Evolutionary conservation across 2,888 invertebrate genomes (phyloP), one percentile per base, ranked within the genome.

Genomic region (Hipparchia semele): DNA sequence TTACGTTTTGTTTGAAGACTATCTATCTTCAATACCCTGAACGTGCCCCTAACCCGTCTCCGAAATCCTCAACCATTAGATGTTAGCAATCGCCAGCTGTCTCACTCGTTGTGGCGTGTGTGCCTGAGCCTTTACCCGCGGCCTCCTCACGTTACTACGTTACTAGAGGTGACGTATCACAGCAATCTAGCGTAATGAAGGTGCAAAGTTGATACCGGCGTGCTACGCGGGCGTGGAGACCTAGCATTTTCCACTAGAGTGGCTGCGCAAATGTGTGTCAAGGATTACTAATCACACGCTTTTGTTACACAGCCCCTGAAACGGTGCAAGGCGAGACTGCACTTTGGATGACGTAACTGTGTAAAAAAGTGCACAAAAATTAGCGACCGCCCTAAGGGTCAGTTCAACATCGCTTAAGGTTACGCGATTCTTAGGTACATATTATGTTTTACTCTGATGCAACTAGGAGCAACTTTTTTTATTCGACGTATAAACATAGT

Each of bases 161-260:
- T 39, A 39, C 39, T 39, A 39, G 39, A 39, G 39, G 39, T 39
- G 39, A 39, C 5, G 33, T 46, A 39, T 39, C 72, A 67, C 59
- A 73, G 70, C 73, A 71, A 76, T 79, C 75, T 74, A 51, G 62
- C 68, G 78, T 81, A 49, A 84, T 84, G 84, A 78, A 79, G 77
- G 76, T 76, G 79, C 77, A 78, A 79, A 77, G 80, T 78, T 82
- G 81, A 82, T 84, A 81, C 80, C 76, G 76, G 76, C 76, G 80
- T 78, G 78, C 51, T 33, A 53, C 79, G 86, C 85, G 83, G 84
- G 86, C 86, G 86, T 82, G 80, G 83, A 91, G 88, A 88, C 87
- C 87, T 89, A 90, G 87, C 87, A 87, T 90, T 92, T 92, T 92
- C 90, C 91, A 90, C 82, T 90, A 91, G 90, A 92, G 88, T 89